Base-by-base conservation (phyloP, 2,888 invertebrate species). In the Synanthedon vespiformis region DNA sequence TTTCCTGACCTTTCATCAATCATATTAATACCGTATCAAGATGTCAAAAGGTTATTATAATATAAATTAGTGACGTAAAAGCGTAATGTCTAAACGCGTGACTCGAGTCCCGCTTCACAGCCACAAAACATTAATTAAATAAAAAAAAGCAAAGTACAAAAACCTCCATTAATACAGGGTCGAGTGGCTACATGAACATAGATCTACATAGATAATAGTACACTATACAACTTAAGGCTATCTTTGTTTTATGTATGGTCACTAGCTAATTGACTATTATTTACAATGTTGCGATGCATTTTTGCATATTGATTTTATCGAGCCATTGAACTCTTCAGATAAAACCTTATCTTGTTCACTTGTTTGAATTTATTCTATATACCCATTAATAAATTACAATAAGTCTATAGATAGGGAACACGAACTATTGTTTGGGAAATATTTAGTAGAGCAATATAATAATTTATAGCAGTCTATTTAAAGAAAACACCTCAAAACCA, bases 71-170 rank as follows among this genome's bases (percentile, higher is more conserved):
- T 80, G 80, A 83, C 78, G 70, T 76, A 76, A 73, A 77, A 84
- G 82, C 82, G 67, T 82, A 80, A 74, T 70, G 80, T 71, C 83
- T 85, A 80, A 75, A 72, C 60, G 70, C 70, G 74, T 75, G 80
- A 77, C 70, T 66, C 61, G 60, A 64, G 72, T 67, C 84, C 81
- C 70, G 68, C 68, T 78, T 86, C 86, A 86, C 86, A 86, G 86
- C 86, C 86, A 84, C 82, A 75, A 72, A 82, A 83, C 76, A 82
- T 78, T 75, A 74, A 77, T 78, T 79, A 79, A 80, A 68, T 74
- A 76, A 71, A 81, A 22, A n/a, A 81, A 80, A 83, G 68, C 72
- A 77, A 75, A 80, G 76, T 81, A 81, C 76, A 76, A 34, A 34
- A 76, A 77, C 74, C 67, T 71, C 66, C 64, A 61, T n/a, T 50